phyloP scores from a whole-genome alignment of 2,797 vertebrate species.

The Chaetodon trifasciatus region DNA sequence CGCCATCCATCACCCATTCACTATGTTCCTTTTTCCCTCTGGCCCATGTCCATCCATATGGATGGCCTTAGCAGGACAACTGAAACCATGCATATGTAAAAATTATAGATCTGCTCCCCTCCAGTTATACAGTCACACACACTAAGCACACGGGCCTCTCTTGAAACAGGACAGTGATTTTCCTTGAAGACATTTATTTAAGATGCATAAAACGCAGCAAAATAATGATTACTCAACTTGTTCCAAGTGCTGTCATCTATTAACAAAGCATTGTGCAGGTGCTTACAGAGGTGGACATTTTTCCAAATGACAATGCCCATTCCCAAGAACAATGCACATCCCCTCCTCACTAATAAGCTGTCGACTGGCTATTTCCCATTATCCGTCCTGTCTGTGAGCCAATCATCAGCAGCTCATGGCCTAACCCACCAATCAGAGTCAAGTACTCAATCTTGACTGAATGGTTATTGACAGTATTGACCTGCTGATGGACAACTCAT shows the following conservation, averaged over 20 bases:
- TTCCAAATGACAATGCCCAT: not conserved
- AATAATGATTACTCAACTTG: not conserved
- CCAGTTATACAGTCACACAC: not conserved
- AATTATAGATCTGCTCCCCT: slow-evolving; percentile 5
- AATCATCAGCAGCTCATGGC: slow-evolving; percentile 14
- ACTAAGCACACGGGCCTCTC: not conserved
- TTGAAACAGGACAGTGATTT: not conserved
- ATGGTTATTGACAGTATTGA: slow-evolving; percentile 63
- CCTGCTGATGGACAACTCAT: slow-evolving; percentile 60
- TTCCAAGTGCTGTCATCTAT: not conserved
- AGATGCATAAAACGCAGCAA: not conserved
- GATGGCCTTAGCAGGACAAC: not conserved
- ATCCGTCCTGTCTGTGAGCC: slow-evolving; percentile 19
- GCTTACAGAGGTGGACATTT: not conserved
- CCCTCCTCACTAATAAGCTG: slow-evolving; percentile 14
- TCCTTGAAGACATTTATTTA: not conserved
- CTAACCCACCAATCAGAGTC: slow-evolving; percentile 49
- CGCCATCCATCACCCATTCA: slow-evolving; percentile 28
- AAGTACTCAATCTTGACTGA: slow-evolving; percentile 46
- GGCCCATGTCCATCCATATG: not conserved
- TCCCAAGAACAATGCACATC: not conserved
- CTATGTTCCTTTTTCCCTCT: not conserved
- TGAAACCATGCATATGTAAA: slow-evolving; percentile 18
- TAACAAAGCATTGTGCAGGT: not conserved
- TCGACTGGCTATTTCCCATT: slow-evolving; percentile 9